Percentiles rank a stretch among this genome's conserved stretches.
Conservation (phyloP, 2,797 vertebrate genomes). For the Hypotaenidia okinawae region DNA sequence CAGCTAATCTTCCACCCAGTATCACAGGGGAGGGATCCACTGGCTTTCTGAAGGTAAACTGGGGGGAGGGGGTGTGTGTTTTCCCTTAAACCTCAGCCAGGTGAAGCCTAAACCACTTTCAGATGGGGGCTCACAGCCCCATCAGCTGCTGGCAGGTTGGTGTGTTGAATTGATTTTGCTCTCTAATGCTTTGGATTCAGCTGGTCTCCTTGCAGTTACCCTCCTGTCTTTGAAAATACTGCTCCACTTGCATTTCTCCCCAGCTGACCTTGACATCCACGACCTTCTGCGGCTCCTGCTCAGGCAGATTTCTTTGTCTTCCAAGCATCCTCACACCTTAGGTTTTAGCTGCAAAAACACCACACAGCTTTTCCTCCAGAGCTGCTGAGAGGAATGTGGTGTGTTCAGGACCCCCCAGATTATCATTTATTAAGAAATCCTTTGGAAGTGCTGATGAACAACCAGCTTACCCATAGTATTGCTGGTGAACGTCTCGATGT, state of each 20-base stretch:
- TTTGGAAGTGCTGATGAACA: background rate
- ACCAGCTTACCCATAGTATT: background rate
- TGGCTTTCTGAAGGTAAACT: fast-evolving
- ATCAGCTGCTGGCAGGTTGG: background rate
- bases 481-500: background rate
- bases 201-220: background rate
- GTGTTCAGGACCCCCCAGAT: background rate
- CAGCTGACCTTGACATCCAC: background rate
- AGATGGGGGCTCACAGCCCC: background rate
- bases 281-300: fast-evolving
- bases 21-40: too few species aligned
- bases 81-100: too few species aligned
- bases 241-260: background rate
- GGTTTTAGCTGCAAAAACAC: background rate
- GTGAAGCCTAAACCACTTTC: fast-evolving
- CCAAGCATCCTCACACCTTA: background rate
- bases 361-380: background rate
- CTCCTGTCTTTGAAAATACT: background rate
- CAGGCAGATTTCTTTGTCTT: fast-evolving
- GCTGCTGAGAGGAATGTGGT: background rate
- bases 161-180: too few species aligned
- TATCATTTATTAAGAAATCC: background rate
- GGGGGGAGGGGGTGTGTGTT: background rate
- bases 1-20: background rate
- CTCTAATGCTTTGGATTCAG: background rate